phyloP scores from a whole-genome alignment of 2,113 vertebrate species.

The Embiotoca jacksoni region DNA sequence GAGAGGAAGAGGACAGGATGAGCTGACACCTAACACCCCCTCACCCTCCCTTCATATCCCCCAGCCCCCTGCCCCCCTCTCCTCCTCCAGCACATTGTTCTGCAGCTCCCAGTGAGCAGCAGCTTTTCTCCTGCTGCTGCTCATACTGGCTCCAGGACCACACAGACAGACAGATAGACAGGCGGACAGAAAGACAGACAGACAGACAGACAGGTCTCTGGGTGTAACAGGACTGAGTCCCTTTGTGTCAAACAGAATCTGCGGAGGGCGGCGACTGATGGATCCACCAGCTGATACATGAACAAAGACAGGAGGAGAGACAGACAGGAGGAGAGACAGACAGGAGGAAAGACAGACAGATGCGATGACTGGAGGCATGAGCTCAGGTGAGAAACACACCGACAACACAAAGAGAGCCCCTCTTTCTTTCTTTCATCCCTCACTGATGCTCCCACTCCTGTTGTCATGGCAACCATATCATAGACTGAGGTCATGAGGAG shows the following conservation, averaged over 20 bases:
- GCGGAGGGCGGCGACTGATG: constrained; percentile 7
- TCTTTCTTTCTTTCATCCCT: background rate
- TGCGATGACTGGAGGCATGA: constrained; percentile 33
- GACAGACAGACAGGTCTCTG: constrained; percentile 7
- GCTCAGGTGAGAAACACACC: constrained; percentile 60
- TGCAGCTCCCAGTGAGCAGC: constrained; percentile 41
- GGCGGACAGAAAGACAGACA: background rate
- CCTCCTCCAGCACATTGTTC: constrained; percentile 64
- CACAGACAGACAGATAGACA: background rate
- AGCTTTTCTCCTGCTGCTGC: constrained; percentile 26
- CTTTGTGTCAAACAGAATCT: background rate
- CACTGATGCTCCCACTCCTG: constrained; percentile 46
- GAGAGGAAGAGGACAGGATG: constrained; percentile 58
- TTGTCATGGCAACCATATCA: constrained; percentile 67
- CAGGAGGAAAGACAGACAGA: background rate
- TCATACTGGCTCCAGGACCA: background rate
- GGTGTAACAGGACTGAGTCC: background rate
- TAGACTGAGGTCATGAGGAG: constrained; percentile 48
- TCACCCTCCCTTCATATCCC: background rate
- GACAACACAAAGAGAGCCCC: constrained; percentile 43
- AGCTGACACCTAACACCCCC: constrained; percentile 18
- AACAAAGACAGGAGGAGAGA: background rate
- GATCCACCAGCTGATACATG: background rate
- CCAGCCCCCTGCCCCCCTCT: background rate
- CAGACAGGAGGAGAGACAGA: background rate